Evolutionary conservation across 1,140 invertebrate species (phyloP).

Genomic region (Caenorhabditis briggsae): DNA sequence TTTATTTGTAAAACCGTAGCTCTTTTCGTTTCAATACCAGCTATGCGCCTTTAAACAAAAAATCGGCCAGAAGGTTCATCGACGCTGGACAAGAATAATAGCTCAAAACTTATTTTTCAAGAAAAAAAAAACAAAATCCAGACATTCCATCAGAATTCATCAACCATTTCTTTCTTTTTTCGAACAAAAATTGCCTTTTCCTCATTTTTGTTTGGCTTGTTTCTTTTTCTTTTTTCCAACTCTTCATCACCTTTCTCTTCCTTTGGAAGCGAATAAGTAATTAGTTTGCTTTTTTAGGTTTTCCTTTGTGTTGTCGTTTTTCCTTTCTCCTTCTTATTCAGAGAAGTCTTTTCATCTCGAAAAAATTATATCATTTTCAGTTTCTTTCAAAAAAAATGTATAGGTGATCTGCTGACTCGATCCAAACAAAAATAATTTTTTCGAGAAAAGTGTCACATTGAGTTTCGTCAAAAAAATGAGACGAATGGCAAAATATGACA

Average conservation of each 20-base stretch:
- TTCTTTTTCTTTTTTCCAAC: neutral
- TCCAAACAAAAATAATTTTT: too few relatives aligned
- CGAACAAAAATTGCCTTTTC: slow-evolving; percentile 2
- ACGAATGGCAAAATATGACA: slow-evolving; percentile 37
- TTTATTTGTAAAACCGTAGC: too few relatives aligned
- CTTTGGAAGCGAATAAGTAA: slow-evolving; percentile 23
- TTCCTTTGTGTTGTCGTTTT: slow-evolving; percentile 5
- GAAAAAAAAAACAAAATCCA: too few relatives aligned
- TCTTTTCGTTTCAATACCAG: neutral
- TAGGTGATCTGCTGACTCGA: too few relatives aligned
- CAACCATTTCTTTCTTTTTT: neutral
- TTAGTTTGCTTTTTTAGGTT: slow-evolving; percentile 40
- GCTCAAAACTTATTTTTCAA: too few relatives aligned
- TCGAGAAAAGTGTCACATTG: neutral
- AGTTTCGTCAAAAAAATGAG: neutral
- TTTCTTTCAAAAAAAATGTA: neutral
- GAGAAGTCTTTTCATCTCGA: neutral
- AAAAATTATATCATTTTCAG: neutral
- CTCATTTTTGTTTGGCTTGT: neutral
- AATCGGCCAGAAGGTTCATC: too few relatives aligned
- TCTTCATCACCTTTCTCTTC: slow-evolving; percentile 45
- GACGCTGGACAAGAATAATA: too few relatives aligned
- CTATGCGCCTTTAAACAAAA: neutral
- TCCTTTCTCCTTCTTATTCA: neutral
- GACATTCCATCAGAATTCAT: too few relatives aligned